Conservation (phyloP, 2,888 invertebrate species). For the Acheta domesticus region DNA sequence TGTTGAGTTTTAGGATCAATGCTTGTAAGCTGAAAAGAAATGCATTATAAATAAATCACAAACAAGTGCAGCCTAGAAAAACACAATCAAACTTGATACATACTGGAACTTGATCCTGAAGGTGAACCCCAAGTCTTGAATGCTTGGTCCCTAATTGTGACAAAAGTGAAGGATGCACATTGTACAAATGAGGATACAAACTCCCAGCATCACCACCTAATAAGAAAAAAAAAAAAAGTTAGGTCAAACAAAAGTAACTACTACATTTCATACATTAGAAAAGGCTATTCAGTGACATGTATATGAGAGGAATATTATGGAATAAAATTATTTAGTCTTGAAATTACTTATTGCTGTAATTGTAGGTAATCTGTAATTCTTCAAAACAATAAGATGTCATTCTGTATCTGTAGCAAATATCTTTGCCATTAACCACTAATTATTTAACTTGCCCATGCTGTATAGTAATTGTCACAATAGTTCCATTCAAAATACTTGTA, state of each 20-base stretch:
- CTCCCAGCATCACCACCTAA: constrained; percentile 36
- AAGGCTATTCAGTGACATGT: background rate
- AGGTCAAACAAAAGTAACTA: background rate
- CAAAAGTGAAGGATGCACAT: constrained; percentile 37
- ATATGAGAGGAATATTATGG: background rate
- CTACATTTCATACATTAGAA: background rate
- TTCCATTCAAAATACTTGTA: too few species aligned
- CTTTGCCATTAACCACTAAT: too few species aligned
- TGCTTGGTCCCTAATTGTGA: constrained; percentile 37
- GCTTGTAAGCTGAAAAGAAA: background rate
- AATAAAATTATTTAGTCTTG: too few species aligned
- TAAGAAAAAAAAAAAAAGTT: constrained; percentile 21
- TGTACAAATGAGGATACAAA: constrained; percentile 38
- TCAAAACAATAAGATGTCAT: background rate
- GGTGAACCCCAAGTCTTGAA: constrained; percentile 36
- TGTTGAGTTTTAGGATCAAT: constrained; percentile 20
- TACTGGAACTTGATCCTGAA: constrained; percentile 36
- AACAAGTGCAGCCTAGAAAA: too few species aligned
- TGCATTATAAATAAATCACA: background rate
- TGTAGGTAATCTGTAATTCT: background rate
- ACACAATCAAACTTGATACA: background rate
- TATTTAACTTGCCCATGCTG: too few species aligned
- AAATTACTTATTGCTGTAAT: background rate
- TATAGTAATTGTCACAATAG: too few species aligned
- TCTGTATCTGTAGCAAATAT: background rate